Percentiles rank a stretch among this genome's conserved stretches.
These are phyloP conservation scores for Octodonta nipae DNA, from an alignment of 2,888 invertebrate species.

Conservation along the genomic window DNA sequence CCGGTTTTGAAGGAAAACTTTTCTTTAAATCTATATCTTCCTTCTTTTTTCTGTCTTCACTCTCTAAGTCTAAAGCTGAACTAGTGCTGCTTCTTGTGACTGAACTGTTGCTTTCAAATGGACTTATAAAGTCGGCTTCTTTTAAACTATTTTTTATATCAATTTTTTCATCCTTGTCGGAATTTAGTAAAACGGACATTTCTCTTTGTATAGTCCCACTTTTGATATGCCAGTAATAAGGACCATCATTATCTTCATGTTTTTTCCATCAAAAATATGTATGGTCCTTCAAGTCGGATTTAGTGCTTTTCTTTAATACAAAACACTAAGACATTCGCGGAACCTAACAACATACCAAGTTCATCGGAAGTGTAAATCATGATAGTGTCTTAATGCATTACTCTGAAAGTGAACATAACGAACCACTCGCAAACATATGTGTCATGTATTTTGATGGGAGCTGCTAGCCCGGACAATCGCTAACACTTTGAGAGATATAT, in stretches of 20 bases:
- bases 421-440: conserved; percentile 75
- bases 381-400: no score
- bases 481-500: conserved; percentile 86
- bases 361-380: no score
- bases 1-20: conserved; percentile 67
- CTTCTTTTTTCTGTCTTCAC: conserved; percentile 52
- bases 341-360: no score
- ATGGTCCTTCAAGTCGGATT: no score
- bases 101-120: conserved; percentile 47
- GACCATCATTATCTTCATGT: conserved; percentile 86
- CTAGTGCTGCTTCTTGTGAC: conserved; percentile 72
- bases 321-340: no score
- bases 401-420: no score
- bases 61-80: conserved; percentile 58
- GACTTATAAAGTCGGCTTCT: conserved; percentile 36
- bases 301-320: no score
- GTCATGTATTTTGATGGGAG: conserved; percentile 85
- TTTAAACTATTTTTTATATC: conserved; percentile 32
- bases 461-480: conserved; percentile 91
- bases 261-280: no score
- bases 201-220: conserved; percentile 95
- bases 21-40: conserved; percentile 72
- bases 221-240: conserved; percentile 97
- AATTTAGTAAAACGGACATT: conserved; percentile 49
- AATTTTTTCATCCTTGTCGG: conserved; percentile 34